phyloP scores from a whole-genome alignment of 2,113 vertebrate species.

The Entelurus aequoreus region DNA sequence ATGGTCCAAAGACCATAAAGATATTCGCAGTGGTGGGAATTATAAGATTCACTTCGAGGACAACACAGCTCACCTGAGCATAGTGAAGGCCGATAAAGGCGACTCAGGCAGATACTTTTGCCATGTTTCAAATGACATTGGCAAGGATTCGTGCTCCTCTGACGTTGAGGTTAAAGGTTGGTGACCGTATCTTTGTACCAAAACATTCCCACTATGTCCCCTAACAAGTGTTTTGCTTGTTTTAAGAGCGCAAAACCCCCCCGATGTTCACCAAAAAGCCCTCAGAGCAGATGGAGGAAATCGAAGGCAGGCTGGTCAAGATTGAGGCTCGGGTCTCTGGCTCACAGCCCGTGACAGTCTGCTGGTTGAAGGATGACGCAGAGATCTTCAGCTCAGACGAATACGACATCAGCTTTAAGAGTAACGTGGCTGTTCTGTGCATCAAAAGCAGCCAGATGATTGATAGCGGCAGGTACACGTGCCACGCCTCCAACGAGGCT shows the following conservation, averaged over 20 bases:
- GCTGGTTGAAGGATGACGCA: constrained; percentile 84
- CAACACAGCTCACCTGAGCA: constrained; percentile 79
- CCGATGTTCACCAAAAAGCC: constrained; percentile 93
- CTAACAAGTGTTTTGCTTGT: constrained; percentile 16
- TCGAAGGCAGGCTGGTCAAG: constrained; percentile 85
- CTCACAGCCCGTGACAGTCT: constrained; percentile 85
- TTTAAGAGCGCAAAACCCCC: constrained; percentile 85
- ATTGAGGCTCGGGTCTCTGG: constrained; percentile 87
- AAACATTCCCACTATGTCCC: not conserved
- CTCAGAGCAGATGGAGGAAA: constrained; percentile 85
- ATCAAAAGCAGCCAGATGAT: constrained; percentile 75
- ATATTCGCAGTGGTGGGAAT: constrained; percentile 88
- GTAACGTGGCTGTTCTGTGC: constrained; percentile 78
- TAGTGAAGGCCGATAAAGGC: constrained; percentile 84
- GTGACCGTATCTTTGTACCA: not conserved
- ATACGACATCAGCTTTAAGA: constrained; percentile 89
- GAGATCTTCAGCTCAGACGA: constrained; percentile 79
- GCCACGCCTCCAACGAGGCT: constrained; percentile 87
- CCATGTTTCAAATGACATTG: constrained; percentile 84
- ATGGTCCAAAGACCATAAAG: constrained; percentile 96
- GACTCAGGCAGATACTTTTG: constrained; percentile 90
- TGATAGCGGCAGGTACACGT: constrained; percentile 84
- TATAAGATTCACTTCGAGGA: constrained; percentile 90
- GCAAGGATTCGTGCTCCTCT: constrained; percentile 85
- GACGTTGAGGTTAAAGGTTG: constrained; percentile 89